Base-by-base conservation (phyloP, 2,113 vertebrate species). In the Coryphaenoides rupestris region DNA sequence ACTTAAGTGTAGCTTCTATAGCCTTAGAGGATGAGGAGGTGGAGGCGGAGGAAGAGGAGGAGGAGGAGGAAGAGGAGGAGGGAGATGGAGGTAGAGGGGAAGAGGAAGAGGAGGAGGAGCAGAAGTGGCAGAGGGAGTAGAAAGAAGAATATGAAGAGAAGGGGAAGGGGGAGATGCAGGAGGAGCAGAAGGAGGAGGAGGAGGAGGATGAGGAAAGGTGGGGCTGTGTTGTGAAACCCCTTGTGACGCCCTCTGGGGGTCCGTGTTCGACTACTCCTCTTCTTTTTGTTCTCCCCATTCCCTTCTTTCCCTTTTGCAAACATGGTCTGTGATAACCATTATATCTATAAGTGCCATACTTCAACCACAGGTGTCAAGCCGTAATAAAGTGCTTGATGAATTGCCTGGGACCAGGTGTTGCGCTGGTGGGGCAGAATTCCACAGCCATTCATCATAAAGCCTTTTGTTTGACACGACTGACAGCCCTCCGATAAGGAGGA, bases 381-480 rank as follows among this genome's bases (percentile, higher is more conserved):
- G 79, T 79, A 84, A 78, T 81, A 84, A 77, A 58, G 19, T 53
- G 82, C 83, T 87, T 92, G 83, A 88, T 87, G 79, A 82, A 86
- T 83, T 79, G 78, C 75, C 50, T 64, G 85, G 70, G 70, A 82
- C 85, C 93, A 95, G 93, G 91, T 94, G 94, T 93, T 95, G 91
- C 92, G 92, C 90, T 91, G 91, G 84, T 80, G 79, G 89, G 84
- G 85, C 63, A 84, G 85, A 65, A 88, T 90, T 92, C 91, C 86
- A 92, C 87, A 84, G 87, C 83, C 89, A 92, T 92, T 93, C 90
- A 93, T 93, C 92, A 89, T 89, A 86, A 85, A 90, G 77, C 78
- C 87, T 88, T 91, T 93, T 93, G 93, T 91, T 91, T 91, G 88
- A 92, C 90, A 88, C 92, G 92, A 91, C 91, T 93, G 93, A 88